phyloP scores from a whole-genome alignment of 2,888 invertebrate genomes.

The Spisula solida region DNA sequence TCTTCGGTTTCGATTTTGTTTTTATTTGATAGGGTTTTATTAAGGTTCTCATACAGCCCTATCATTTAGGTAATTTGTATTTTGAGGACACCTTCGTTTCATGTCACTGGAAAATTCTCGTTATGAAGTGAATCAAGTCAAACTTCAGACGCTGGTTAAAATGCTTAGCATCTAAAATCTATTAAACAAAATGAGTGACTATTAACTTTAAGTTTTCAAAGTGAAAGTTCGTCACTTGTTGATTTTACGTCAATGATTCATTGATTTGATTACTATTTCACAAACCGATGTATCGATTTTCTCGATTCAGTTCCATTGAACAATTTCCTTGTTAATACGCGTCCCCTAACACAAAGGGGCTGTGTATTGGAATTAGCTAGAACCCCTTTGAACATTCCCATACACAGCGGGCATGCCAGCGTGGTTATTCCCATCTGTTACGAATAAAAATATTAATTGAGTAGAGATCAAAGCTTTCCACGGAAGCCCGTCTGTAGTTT shows the following conservation, averaged over 20 bases:
- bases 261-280: not conserved
- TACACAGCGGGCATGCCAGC: not conserved
- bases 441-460: constrained; percentile 46
- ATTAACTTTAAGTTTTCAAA: no score
- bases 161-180: no score
- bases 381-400: constrained; percentile 32
- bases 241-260: not conserved
- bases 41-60: no score
- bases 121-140: no score
- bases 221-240: no score
- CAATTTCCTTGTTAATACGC: constrained; percentile 40
- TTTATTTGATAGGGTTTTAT: no score
- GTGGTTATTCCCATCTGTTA: constrained; percentile 57
- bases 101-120: no score
- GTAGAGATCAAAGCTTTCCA: constrained; percentile 47
- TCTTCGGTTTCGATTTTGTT: no score
- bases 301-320: not conserved
- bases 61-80: no score
- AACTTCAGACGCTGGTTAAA: no score
- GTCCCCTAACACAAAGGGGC: constrained; percentile 38
- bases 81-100: no score
- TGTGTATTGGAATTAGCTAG: constrained; percentile 39
- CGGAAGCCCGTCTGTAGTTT: constrained; percentile 14
- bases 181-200: no score
- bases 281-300: not conserved